Conservation (phyloP, 2,888 invertebrate genomes). For the Cephus pygmeus region DNA sequence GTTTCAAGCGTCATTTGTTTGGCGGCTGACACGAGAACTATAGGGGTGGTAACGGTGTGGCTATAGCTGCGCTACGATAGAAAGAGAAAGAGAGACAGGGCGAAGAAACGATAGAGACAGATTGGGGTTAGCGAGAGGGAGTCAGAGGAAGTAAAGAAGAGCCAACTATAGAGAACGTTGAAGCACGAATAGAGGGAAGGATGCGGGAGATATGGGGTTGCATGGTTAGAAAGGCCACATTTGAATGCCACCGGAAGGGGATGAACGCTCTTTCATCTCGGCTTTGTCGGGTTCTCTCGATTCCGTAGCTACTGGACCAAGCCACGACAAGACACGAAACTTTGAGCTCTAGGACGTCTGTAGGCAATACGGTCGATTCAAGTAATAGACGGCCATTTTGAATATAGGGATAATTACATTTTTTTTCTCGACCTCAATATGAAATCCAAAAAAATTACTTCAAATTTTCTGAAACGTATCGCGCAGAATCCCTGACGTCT, state of each 20-base stretch:
- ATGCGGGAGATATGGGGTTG: constrained; percentile 54
- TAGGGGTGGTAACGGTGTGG: constrained; percentile 27
- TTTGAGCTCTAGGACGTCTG: background rate
- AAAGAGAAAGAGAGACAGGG: constrained; percentile 22
- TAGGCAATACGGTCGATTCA: background rate
- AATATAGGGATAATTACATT: background rate
- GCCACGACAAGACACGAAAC: background rate
- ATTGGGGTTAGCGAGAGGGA: constrained; percentile 10
- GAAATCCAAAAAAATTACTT: too few species aligned
- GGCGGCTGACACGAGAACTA: constrained; percentile 42
- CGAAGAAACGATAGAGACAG: constrained; percentile 12
- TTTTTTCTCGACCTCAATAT: background rate
- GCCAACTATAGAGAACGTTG: constrained; percentile 27
- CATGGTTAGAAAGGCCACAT: constrained; percentile 56
- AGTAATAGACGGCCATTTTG: background rate
- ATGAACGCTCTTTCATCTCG: constrained; percentile 54
- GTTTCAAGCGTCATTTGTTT: constrained; percentile 67
- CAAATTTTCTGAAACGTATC: background rate
- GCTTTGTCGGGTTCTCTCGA: constrained; percentile 11
- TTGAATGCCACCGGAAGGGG: constrained; percentile 57
- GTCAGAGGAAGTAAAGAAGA: constrained; percentile 23
- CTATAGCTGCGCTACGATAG: constrained; percentile 18
- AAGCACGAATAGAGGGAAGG: constrained; percentile 37
- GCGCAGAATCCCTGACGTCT: background rate
- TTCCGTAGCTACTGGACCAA: background rate